Percentiles rank a stretch among this genome's conserved stretches.
Evolutionary conservation across 2,888 invertebrate species (phyloP).

Genomic region (Odontothrips loti): DNA sequence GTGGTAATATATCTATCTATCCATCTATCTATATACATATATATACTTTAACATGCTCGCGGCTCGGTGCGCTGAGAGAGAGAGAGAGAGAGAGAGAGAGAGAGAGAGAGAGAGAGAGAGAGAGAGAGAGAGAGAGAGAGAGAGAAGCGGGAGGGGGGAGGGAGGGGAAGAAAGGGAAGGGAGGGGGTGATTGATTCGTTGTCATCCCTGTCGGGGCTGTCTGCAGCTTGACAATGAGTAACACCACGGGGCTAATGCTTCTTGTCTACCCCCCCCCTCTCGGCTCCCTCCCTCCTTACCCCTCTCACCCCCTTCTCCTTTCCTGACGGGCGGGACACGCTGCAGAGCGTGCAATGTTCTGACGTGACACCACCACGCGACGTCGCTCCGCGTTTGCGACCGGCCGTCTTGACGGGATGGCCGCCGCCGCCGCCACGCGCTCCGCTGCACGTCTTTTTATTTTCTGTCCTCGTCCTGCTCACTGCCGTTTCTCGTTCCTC

Average conservation of each 20-base stretch:
- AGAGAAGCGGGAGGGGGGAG: not conserved
- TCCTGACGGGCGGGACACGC: not conserved
- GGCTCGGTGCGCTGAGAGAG: no score
- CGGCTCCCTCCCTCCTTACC: not conserved
- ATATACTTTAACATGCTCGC: no score
- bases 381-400: not conserved
- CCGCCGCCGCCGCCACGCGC: not conserved
- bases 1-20: no score
- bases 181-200: slow-evolving; percentile 19
- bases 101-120: not conserved
- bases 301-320: not conserved
- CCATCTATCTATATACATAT: no score
- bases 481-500: not conserved
- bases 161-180: not conserved
- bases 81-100: not conserved
- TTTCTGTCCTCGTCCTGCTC: no score
- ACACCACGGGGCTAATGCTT: slow-evolving; percentile 22
- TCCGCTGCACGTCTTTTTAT: no score
- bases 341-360: not conserved
- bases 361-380: slow-evolving; percentile 19
- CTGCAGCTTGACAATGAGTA: slow-evolving; percentile 24
- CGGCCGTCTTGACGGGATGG: not conserved
- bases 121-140: slow-evolving; percentile 9
- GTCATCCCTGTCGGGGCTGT: slow-evolving; percentile 10
- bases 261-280: not conserved